These are phyloP conservation scores for Liopterus haemorrhoidalis DNA, from an alignment of 2,888 invertebrate species.

Conservation along the genomic window DNA sequence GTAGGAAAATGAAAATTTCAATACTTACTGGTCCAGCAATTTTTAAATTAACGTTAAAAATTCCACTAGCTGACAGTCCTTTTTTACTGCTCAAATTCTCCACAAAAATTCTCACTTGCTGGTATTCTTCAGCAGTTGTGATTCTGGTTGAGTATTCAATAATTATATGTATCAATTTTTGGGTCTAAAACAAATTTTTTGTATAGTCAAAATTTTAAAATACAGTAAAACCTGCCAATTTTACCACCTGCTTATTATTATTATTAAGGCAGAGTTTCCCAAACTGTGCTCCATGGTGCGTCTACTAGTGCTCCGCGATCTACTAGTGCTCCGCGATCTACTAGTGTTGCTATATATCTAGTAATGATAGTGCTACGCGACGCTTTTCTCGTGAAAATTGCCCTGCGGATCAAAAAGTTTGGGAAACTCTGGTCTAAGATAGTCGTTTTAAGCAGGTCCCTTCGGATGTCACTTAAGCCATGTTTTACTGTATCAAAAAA, in stretches of 20 bases:
- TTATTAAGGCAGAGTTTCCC: no score
- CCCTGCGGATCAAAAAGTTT: no score
- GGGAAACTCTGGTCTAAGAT: no score
- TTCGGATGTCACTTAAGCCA: background rate
- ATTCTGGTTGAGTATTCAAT: slow-evolving; percentile 43
- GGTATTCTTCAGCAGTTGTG: slow-evolving; percentile 39
- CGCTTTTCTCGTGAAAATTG: slow-evolving; percentile 1
- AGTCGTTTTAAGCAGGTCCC: background rate
- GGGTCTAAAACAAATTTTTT: slow-evolving; percentile 36
- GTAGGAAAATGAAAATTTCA: background rate
- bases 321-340: no score
- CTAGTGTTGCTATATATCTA: no score
- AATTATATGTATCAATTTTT: slow-evolving; percentile 40
- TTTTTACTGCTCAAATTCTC: slow-evolving; percentile 42
- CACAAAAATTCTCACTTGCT: slow-evolving; percentile 43
- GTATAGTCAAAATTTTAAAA: background rate
- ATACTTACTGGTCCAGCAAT: slow-evolving; percentile 43
- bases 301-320: no score
- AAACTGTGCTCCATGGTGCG: no score
- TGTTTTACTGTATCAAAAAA: background rate
- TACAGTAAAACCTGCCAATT: background rate
- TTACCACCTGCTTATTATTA: background rate
- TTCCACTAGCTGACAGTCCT: slow-evolving; percentile 42
- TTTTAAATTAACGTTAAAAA: slow-evolving; percentile 42
- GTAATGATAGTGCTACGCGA: background rate